A percentile compares a stretch with the other conserved stretches of the same genome.
These are phyloP conservation scores for Stenurella melanura DNA, from an alignment of 2,888 invertebrate species.

Conservation along the genomic window DNA sequence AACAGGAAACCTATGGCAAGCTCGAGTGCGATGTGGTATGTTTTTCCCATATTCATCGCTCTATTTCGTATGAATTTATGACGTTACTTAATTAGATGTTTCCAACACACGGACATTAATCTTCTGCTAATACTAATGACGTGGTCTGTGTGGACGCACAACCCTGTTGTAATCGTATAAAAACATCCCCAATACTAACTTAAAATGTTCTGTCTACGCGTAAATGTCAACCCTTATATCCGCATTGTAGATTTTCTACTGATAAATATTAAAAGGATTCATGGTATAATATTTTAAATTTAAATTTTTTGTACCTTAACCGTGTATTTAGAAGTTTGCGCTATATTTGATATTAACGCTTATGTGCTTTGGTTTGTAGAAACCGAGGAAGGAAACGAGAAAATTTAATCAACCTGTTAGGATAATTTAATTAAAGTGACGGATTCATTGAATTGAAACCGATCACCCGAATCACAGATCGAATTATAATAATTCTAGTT, in stretches of 20 bases:
- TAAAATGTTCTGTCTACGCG: conserved; percentile 37
- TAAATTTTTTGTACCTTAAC: background rate
- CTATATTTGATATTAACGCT: background rate
- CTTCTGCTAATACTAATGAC: conserved; percentile 65
- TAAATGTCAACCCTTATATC: conserved; percentile 34
- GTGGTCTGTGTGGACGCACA: conserved; percentile 57
- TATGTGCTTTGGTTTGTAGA: background rate
- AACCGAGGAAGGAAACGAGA: background rate
- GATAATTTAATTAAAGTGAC: conserved; percentile 3
- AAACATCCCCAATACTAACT: conserved; percentile 54
- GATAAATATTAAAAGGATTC: conserved; percentile 20
- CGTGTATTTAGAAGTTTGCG: background rate
- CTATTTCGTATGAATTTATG: conserved; percentile 67
- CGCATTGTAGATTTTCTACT: conserved; percentile 24
- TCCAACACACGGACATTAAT: conserved; percentile 65
- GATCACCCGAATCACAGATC: background rate
- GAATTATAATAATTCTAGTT: conserved; percentile 3
- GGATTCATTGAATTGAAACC: conserved; percentile 1
- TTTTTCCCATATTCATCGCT: conserved; percentile 61
- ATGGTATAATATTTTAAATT: conserved; percentile 17
- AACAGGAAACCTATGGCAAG: conserved; percentile 34
- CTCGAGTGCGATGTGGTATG: conserved; percentile 40
- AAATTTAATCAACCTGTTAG: background rate
- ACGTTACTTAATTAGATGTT: conserved; percentile 69
- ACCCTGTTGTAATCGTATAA: conserved; percentile 61